Percentiles rank a stretch among this genome's conserved stretches.
phyloP scores from a whole-genome alignment of 2,113 vertebrate species.

The Lathamus discolor region DNA sequence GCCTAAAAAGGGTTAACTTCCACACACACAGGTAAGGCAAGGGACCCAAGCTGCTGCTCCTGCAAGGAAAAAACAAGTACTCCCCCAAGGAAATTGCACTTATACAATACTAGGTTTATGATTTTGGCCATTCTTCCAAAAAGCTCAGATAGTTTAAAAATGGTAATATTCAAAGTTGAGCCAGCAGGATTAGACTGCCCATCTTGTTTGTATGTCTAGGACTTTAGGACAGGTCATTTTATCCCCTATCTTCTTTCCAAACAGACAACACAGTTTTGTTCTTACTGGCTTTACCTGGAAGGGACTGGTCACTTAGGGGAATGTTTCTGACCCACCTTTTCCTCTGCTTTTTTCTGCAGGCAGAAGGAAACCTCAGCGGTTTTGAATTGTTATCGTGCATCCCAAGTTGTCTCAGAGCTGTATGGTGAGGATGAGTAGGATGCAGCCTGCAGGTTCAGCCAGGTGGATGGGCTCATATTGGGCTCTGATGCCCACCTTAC shows the following conservation, averaged over 20 bases:
- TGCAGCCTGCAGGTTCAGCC: neutral
- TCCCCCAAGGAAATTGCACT: neutral
- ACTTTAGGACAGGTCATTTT: neutral
- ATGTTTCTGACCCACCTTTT: neutral
- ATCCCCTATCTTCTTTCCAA: neutral
- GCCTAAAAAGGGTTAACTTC: neutral
- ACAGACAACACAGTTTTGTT: neutral
- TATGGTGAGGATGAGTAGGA: neutral
- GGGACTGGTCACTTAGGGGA: neutral
- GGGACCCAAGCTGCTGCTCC: neutral
- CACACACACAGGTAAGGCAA: neutral
- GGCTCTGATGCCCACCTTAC: no score
- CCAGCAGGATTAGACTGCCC: neutral
- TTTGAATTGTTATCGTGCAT: neutral
- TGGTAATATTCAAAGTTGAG: neutral
- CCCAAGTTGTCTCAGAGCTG: neutral
- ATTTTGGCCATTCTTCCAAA: neutral
- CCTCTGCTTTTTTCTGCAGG: neutral
- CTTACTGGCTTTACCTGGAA: neutral
- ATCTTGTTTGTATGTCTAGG: neutral
- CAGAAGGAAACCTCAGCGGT: neutral
- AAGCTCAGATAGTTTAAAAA: neutral
- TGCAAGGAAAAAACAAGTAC: accelerated
- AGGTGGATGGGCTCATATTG: neutral
- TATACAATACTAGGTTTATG: neutral